Base-by-base conservation (phyloP, 2,888 invertebrate genomes). In the Cistogaster globosa region DNA sequence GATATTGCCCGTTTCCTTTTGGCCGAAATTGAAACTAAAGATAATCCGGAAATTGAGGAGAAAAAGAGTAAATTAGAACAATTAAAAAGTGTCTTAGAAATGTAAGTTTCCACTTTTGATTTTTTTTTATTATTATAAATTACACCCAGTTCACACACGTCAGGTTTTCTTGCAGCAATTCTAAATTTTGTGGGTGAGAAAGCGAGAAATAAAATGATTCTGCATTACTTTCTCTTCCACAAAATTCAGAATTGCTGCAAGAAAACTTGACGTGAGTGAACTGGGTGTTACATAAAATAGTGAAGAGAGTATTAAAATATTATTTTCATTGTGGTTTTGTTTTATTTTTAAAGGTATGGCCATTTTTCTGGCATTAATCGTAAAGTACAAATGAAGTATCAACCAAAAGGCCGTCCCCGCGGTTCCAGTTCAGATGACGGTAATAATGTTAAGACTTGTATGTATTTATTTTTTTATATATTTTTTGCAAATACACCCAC, bases 351-450 rank as follows among this genome's bases (percentile, higher is more conserved):
- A 90, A 98, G 98, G 98, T 98, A 99, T 92, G 99, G 99, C 0
- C 98, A 99, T 93, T 99, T 99, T 94, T 99, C 99, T 63, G 99
- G 99, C 58, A 99, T 99, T 90, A 99, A 99, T 94, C 96, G 99
- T 87, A 99, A 99, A 94, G 99, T 99, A 85, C 99, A 99, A 94
- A 96, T 99, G 95, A 99, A 99, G 93, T 99, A 99, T 93, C 98
- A 99, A 93, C 98, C 98, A 0, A 96, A 97, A 89, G 98, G 98
- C 0, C 94, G 98, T 83, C 97, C 98, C 58, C 94, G 97, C 88
- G 97, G 97, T 87, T 97, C 98, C 88, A 97, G 97, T 93, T 97
- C 97, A 89, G 98, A 98, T 94, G 98, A 98, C 94, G 97, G 97
- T 96, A 96, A 89, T 89, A 87, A 87, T 86, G 87, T 87, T 77